Conservation (phyloP, 2,797 vertebrate genomes). For the Acanthornis magna region DNA sequence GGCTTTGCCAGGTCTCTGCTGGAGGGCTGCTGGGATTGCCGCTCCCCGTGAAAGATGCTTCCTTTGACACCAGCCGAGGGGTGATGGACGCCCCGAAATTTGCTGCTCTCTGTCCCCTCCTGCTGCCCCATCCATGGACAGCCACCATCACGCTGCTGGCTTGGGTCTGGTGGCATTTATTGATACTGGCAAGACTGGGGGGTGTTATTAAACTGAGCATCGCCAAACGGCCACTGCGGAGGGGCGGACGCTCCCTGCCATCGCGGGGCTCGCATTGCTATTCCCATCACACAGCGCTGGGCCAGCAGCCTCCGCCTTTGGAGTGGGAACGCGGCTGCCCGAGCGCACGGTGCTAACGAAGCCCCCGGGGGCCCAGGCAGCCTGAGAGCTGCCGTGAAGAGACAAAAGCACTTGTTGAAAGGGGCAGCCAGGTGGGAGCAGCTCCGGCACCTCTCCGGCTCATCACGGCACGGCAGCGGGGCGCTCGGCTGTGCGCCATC, state of each 20-base stretch:
- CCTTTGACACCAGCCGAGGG: neutral
- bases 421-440: neutral
- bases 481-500: fast-evolving
- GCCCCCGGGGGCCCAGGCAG: neutral
- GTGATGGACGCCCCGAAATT: fast-evolving
- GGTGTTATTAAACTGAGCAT: fast-evolving
- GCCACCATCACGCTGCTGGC: neutral
- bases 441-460: neutral
- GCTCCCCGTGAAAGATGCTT: neutral
- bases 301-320: fast-evolving
- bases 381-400: fast-evolving
- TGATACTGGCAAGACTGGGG: neutral
- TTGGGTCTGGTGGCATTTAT: neutral
- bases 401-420: neutral
- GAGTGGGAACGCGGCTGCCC: neutral
- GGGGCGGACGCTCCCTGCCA: neutral
- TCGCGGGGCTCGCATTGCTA: fast-evolving
- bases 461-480: neutral
- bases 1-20: neutral
- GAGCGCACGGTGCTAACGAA: neutral
- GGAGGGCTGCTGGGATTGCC: neutral
- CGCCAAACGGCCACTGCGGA: fast-evolving
- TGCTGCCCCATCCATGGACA: neutral
- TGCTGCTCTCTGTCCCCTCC: neutral
- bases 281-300: fast-evolving